These are phyloP conservation scores for Phthorimaea operculella DNA, from an alignment of 1,140 invertebrate genomes.

Conservation along the genomic window DNA sequence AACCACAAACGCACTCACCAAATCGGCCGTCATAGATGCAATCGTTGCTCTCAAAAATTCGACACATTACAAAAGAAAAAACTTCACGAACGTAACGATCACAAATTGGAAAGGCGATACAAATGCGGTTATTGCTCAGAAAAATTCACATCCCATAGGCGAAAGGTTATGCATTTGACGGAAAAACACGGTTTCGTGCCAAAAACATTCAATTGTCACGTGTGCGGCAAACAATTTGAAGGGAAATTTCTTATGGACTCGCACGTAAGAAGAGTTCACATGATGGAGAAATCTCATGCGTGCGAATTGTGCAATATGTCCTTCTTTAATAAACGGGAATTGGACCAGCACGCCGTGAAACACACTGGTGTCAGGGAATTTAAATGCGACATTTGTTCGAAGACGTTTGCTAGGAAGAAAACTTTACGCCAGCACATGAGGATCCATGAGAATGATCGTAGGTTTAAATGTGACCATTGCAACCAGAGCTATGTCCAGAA, in stretches of 20 bases:
- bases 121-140: constrained; percentile 41
- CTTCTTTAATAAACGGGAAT: constrained; percentile 38
- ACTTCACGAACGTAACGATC: constrained; percentile 25
- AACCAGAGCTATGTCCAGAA: constrained; percentile 37
- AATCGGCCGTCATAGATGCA: constrained; percentile 32
- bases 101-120: constrained; percentile 26
- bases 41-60: constrained; percentile 7
- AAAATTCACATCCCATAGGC: constrained; percentile 29
- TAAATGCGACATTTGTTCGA: constrained; percentile 65
- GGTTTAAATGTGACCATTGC: constrained; percentile 40
- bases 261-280: constrained; percentile 46
- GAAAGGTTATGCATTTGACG: constrained; percentile 35
- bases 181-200: constrained; percentile 29
- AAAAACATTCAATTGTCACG: constrained; percentile 26
- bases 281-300: constrained; percentile 40
- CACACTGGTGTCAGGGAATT: constrained; percentile 67
- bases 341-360: constrained; percentile 64
- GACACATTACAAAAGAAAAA: constrained; percentile 2
- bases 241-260: constrained; percentile 29
- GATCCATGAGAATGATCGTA: constrained; percentile 71
- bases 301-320: constrained; percentile 52
- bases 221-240: constrained; percentile 45
- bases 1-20: constrained; percentile 64
- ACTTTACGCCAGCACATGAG: constrained; percentile 81
- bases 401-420: constrained; percentile 43